These are phyloP conservation scores for Mustelus asterias DNA, from an alignment of 2,113 vertebrate genomes.

Conservation along the genomic window DNA sequence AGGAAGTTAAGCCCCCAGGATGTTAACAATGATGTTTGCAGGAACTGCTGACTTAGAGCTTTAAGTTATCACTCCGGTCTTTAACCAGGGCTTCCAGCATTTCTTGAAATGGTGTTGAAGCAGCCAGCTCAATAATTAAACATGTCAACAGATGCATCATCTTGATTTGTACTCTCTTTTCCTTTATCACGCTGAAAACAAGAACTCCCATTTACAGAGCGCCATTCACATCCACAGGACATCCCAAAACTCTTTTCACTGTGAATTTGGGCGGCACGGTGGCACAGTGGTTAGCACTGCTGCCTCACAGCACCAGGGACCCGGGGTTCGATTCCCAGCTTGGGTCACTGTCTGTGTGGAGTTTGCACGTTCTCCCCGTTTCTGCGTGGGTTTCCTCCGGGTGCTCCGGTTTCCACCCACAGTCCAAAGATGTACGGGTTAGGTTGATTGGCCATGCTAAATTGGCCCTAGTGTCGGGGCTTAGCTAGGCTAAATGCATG, in stretches of 20 bases:
- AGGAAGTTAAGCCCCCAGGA: not conserved
- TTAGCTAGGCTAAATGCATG: too few relatives aligned
- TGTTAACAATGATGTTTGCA: not conserved
- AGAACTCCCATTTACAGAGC: not conserved
- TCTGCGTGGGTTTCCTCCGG: too few relatives aligned
- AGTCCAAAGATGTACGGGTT: too few relatives aligned
- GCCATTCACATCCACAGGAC: not conserved
- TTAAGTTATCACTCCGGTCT: not conserved
- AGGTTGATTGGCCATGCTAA: too few relatives aligned
- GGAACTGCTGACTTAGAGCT: not conserved
- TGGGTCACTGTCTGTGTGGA: too few relatives aligned
- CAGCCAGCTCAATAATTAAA: constrained; percentile 19
- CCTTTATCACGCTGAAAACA: not conserved
- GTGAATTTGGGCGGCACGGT: too few relatives aligned
- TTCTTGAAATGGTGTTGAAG: not conserved
- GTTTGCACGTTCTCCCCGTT: too few relatives aligned
- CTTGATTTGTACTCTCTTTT: constrained; percentile 1
- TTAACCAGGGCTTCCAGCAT: not conserved
- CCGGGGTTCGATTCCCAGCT: too few relatives aligned
- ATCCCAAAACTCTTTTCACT: not conserved
- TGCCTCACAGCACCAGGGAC: too few relatives aligned
- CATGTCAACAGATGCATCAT: not conserved
- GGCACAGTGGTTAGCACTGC: too few relatives aligned
- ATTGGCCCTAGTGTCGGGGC: too few relatives aligned
- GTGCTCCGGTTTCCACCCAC: too few relatives aligned